Conservation (phyloP, 2,113 vertebrate genomes). For the Meriones unguiculatus region DNA sequence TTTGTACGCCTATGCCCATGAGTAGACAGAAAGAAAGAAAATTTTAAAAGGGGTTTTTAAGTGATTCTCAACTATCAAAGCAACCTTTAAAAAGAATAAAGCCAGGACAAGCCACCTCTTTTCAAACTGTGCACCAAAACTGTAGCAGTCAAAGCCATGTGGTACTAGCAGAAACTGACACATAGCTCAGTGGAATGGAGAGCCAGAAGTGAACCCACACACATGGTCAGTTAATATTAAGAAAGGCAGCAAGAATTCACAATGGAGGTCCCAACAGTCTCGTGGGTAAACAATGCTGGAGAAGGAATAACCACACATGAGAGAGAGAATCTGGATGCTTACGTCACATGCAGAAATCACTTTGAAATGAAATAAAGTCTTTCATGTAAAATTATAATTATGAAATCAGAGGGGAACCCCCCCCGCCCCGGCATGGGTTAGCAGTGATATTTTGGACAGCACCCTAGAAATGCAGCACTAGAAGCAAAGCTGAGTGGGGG, state of each 20-base stretch:
- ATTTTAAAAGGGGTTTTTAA: neutral
- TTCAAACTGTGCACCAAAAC: neutral
- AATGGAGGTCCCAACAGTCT: neutral
- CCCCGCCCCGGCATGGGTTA: neutral
- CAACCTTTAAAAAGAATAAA: neutral
- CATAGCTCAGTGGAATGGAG: neutral
- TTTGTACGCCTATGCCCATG: neutral
- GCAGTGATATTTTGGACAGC: neutral
- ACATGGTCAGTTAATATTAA: neutral
- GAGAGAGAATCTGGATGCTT: neutral
- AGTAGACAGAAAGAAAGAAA: neutral
- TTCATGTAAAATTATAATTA: neutral
- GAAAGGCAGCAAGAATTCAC: neutral
- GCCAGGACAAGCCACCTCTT: neutral
- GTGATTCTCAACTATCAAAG: neutral
- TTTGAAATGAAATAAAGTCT: neutral
- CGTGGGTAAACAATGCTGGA: neutral
- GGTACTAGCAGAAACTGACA: neutral
- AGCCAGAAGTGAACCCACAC: neutral
- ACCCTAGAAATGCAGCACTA: neutral
- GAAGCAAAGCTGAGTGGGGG: neutral
- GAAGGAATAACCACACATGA: neutral
- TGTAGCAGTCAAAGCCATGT: neutral
- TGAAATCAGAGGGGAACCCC: neutral
- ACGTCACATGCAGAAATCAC: neutral